phyloP scores from a whole-genome alignment of 1,140 invertebrate species.

The Gryllus bimaculatus region DNA sequence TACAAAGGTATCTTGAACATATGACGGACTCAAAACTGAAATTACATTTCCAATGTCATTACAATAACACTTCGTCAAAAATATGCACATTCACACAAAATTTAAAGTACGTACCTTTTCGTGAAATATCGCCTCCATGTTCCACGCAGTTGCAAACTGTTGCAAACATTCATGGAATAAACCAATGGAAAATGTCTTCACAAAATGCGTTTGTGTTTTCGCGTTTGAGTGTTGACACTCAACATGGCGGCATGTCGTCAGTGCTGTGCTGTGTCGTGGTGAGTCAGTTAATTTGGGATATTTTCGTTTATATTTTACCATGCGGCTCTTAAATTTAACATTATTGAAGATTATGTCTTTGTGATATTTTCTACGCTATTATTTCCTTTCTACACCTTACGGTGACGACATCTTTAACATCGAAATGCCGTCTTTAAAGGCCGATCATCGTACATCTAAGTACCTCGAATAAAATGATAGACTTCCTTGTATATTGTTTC shows the following conservation, averaged over 20 bases:
- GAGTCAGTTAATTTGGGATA: constrained; percentile 33
- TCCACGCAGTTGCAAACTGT: background rate
- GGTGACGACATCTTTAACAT: too few relatives aligned
- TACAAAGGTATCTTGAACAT: too few relatives aligned
- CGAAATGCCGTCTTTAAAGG: too few relatives aligned
- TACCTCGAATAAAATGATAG: too few relatives aligned
- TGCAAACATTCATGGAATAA: background rate
- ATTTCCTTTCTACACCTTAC: too few relatives aligned
- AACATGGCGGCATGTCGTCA: constrained; percentile 92
- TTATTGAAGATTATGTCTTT: too few relatives aligned
- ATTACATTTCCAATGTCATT: background rate
- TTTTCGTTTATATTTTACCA: background rate
- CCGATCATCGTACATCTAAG: too few relatives aligned
- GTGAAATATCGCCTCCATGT: constrained; percentile 18
- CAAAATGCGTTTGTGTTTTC: constrained; percentile 7
- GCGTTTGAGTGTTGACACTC: constrained; percentile 42
- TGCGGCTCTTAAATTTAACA: too few relatives aligned
- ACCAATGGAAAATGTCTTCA: constrained; percentile 10
- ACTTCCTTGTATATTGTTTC: too few relatives aligned
- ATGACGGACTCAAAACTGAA: background rate
- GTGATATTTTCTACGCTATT: too few relatives aligned
- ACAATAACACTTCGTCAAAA: background rate
- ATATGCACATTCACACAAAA: background rate
- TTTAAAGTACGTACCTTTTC: constrained; percentile 12
- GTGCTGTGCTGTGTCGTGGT: constrained; percentile 89